phyloP scores from a whole-genome alignment of 2,113 vertebrate species.

The Muntiacus muntjak region DNA sequence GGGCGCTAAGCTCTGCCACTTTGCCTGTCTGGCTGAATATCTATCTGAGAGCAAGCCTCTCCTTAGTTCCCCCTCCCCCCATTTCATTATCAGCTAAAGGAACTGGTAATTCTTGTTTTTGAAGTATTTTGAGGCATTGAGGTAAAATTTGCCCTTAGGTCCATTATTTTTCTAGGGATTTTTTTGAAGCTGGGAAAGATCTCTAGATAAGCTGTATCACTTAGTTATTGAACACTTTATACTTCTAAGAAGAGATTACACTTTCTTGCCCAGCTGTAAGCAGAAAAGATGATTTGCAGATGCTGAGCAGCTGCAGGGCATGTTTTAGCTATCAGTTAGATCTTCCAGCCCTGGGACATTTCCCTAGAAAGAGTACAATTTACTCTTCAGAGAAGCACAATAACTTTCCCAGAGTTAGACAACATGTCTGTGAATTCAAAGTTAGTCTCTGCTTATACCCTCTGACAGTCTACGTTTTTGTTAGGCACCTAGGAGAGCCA shows the following conservation, averaged over 20 bases:
- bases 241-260: conserved; percentile 32
- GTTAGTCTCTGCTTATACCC: conserved; percentile 24
- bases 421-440: conserved; percentile 13
- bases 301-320: background rate
- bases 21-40: background rate
- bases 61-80: background rate
- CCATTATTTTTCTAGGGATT: conserved; percentile 17
- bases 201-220: background rate
- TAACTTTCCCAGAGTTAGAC: conserved; percentile 14
- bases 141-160: conserved; percentile 23
- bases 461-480: conserved; percentile 27
- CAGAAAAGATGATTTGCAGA: conserved; percentile 23
- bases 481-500: conserved; percentile 26
- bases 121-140: conserved; percentile 15
- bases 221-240: conserved; percentile 22
- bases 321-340: background rate
- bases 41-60: background rate
- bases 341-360: background rate
- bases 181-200: conserved; percentile 26
- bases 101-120: conserved; percentile 11
- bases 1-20: background rate
- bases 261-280: conserved; percentile 32
- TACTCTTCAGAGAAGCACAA: conserved; percentile 21
- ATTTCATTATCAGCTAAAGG: conserved; percentile 38
- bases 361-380: conserved; percentile 37